Conservation (phyloP, 2,113 vertebrate genomes). For the Gorsachius goisagi region DNA sequence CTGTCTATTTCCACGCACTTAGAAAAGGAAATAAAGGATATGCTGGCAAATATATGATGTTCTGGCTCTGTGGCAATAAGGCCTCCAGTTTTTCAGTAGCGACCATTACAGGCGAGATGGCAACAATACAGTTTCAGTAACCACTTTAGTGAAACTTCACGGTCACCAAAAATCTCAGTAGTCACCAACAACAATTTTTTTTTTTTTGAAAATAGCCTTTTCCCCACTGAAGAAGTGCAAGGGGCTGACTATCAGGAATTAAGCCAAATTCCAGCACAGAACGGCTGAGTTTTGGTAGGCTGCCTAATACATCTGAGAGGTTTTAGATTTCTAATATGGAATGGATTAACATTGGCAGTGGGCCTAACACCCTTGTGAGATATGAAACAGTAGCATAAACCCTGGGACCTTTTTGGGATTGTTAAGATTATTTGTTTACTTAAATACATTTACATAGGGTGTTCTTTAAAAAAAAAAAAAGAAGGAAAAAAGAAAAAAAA, state of each 20-base stretch:
- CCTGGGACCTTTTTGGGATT: not conserved
- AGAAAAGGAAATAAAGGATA: not conserved
- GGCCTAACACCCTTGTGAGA: constrained; percentile 40
- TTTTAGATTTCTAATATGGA: constrained; percentile 43
- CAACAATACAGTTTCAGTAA: not conserved
- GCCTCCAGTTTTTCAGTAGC: not conserved
- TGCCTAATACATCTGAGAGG: constrained; percentile 39
- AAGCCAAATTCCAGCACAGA: constrained; percentile 43
- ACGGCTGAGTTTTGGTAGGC: not conserved
- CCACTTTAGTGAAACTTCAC: not conserved
- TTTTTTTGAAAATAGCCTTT: not conserved
- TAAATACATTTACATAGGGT: not conserved
- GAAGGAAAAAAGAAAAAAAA: too few species aligned
- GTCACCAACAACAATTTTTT: not conserved
- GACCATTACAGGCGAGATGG: not conserved
- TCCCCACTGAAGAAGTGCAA: not conserved
- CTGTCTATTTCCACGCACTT: not conserved
- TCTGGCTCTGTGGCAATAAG: not conserved
- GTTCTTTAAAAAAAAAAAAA: not conserved
- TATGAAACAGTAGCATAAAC: constrained; percentile 57
- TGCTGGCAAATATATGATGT: not conserved
- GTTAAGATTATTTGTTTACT: constrained; percentile 14
- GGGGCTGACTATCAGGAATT: not conserved
- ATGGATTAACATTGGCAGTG: constrained; percentile 49
- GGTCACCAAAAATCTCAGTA: not conserved